These are phyloP conservation scores for Sminthurides aquaticus DNA, from an alignment of 2,888 invertebrate genomes.

Conservation along the genomic window DNA sequence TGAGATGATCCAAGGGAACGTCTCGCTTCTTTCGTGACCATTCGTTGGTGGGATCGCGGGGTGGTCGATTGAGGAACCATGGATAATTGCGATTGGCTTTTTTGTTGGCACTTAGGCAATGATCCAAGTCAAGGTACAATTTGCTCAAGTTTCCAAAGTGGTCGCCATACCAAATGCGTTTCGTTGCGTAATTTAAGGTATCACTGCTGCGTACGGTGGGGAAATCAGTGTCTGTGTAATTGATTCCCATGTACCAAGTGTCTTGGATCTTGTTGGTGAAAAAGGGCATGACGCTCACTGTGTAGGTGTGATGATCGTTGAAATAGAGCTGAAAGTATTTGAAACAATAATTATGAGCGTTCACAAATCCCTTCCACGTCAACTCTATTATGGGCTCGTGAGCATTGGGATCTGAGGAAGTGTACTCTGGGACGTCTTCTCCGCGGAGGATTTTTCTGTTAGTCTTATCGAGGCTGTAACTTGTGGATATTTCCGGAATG, in stretches of 20 bases:
- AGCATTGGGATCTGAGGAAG: neutral
- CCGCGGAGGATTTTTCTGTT: neutral
- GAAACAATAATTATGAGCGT: constrained; percentile 26
- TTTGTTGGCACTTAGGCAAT: constrained; percentile 6
- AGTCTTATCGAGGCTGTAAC: neutral
- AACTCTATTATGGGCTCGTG: constrained; percentile 20
- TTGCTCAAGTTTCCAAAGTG: constrained; percentile 5
- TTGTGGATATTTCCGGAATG: neutral
- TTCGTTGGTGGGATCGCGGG: neutral
- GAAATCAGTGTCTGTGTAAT: neutral
- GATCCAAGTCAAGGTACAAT: neutral
- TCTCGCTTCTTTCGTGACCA: neutral
- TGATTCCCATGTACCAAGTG: constrained; percentile 16
- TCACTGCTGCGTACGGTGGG: neutral
- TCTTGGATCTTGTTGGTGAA: constrained; percentile 28
- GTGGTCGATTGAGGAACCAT: constrained; percentile 6
- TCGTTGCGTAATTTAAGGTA: neutral
- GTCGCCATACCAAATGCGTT: constrained; percentile 12
- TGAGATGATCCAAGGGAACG: neutral
- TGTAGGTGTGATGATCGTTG: constrained; percentile 29
- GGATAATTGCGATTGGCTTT: neutral
- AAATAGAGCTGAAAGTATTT: constrained; percentile 23
- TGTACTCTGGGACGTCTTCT: neutral
- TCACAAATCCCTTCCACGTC: constrained; percentile 25
- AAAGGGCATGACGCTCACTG: constrained; percentile 23